These are phyloP conservation scores for Epinotia bilunana DNA, from an alignment of 2,888 invertebrate species.

Conservation along the genomic window DNA sequence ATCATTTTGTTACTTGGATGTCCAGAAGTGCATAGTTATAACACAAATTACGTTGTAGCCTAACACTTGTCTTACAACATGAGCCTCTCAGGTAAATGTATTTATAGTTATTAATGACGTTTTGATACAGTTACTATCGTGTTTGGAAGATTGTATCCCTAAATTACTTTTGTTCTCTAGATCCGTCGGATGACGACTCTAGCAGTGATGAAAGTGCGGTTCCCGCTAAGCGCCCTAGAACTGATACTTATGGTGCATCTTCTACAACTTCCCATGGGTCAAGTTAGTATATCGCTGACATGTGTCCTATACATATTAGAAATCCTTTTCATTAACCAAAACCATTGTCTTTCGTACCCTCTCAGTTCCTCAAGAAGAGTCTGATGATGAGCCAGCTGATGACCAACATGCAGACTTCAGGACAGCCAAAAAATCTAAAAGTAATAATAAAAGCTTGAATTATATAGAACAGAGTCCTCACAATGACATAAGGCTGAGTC, in stretches of 20 bases:
- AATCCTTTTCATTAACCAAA: background rate
- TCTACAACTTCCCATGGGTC: conserved; percentile 79
- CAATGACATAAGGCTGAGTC: conserved; percentile 63
- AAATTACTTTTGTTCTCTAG: conserved; percentile 47
- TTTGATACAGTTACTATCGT: background rate
- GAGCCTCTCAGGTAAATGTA: conserved; percentile 60
- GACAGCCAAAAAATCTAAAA: conserved; percentile 54
- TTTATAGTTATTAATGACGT: background rate
- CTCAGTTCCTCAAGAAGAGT: conserved; percentile 71
- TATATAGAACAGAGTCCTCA: conserved; percentile 62
- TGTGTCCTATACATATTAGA: background rate
- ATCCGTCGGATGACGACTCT: conserved; percentile 72
- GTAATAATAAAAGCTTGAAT: conserved; percentile 52
- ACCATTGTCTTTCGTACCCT: background rate
- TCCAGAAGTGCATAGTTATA: background rate
- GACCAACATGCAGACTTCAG: conserved; percentile 55
- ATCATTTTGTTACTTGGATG: background rate
- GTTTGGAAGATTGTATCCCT: background rate
- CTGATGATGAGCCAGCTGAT: conserved; percentile 70
- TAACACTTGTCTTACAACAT: conserved; percentile 46
- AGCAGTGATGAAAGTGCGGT: conserved; percentile 70
- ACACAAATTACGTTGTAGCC: conserved; percentile 19
- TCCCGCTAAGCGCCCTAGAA: conserved; percentile 67
- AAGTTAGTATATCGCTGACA: conserved; percentile 56
- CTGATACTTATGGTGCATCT: conserved; percentile 73